Base-by-base conservation (phyloP, 2,113 vertebrate genomes). In the Lynx canadensis region DNA sequence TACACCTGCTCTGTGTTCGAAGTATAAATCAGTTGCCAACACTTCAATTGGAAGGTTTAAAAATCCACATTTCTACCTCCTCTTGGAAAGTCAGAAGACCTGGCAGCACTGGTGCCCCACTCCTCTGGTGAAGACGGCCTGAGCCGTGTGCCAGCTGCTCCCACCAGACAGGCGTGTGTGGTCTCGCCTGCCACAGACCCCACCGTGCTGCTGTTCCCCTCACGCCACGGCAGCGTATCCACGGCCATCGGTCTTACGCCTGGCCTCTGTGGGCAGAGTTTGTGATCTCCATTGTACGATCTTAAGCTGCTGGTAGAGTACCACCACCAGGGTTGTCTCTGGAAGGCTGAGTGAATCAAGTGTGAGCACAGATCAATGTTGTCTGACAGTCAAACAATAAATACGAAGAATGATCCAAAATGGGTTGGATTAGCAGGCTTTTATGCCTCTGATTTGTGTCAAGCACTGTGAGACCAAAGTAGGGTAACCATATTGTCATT, bases 51-150 rank as follows among this genome's bases (percentile, higher is more conserved):
- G 55, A 90, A 94, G 57, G 36, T 71, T 50, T 60, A 85, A 89
- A 95, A 57, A 79, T 50, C 12, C 33, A 71, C 25, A 63, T 86
- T 79, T 96, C 89, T 96, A 31, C 80, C 60, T 90, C 83, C 33
- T 83, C 31, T 89, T 31, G 33, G 80, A 91, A 78, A 91, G 76
- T 55, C 19, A 63, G 63, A 86, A 74, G 16, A 14, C 84, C 16
- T 63, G 21, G n/a, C 63, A 88, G 10, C 31, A 2, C 25, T 41
- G 41, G 33, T 45, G n/a, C 5, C n/a, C 7, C 45, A 31, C 41
- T 29, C 52, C 52, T 65, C 80, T 86, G 33, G 18, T 48, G 50
- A 71, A 92, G 50, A 3, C 19, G 66, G 16, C 74, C 69, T 38
- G 33, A 57, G 68, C 63, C 52, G 9, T 71, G 2, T 81, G 3